These are phyloP conservation scores for Macaria liturata DNA, from an alignment of 2,888 invertebrate species.

Conservation along the genomic window DNA sequence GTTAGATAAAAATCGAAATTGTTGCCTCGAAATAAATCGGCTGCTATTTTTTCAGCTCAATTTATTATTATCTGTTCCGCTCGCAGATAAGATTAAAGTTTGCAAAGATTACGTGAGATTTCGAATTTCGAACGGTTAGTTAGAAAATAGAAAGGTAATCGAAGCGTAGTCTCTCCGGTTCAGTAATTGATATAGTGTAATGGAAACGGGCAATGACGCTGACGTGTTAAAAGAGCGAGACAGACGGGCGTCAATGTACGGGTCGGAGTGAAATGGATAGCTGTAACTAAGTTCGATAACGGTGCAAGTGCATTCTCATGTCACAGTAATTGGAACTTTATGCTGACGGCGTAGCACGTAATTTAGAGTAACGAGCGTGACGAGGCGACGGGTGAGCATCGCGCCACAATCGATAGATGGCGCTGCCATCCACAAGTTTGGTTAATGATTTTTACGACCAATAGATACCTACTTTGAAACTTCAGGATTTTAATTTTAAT, in stretches of 20 bases:
- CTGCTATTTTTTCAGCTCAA: constrained; percentile 29
- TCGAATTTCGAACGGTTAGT: constrained; percentile 6
- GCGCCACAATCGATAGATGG: constrained; percentile 55
- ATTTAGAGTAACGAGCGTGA: constrained; percentile 34
- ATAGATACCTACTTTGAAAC: neutral
- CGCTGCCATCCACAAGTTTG: constrained; percentile 48
- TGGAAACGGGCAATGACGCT: constrained; percentile 78
- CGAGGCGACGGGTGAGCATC: constrained; percentile 15
- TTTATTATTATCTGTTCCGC: constrained; percentile 16
- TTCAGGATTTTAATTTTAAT: neutral
- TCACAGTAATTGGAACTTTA: constrained; percentile 69
- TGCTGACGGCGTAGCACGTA: constrained; percentile 49
- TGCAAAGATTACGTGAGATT: constrained; percentile 6
- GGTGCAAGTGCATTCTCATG: constrained; percentile 65
- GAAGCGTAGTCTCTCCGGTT: constrained; percentile 46
- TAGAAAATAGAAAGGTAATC: constrained; percentile 41
- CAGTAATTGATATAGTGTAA: constrained; percentile 79
- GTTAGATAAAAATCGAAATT: constrained; percentile 61
- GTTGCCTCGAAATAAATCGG: constrained; percentile 30
- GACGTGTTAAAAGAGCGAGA: constrained; percentile 74
- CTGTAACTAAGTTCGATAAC: constrained; percentile 53
- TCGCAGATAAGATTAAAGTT: constrained; percentile 4
- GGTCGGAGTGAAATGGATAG: constrained; percentile 66
- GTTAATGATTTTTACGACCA: constrained; percentile 25
- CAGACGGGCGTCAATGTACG: constrained; percentile 54